A percentile compares a stretch with the other conserved stretches of the same genome.
Conservation (phyloP, 2,888 invertebrate genomes). For the Thymelicus acteon region DNA sequence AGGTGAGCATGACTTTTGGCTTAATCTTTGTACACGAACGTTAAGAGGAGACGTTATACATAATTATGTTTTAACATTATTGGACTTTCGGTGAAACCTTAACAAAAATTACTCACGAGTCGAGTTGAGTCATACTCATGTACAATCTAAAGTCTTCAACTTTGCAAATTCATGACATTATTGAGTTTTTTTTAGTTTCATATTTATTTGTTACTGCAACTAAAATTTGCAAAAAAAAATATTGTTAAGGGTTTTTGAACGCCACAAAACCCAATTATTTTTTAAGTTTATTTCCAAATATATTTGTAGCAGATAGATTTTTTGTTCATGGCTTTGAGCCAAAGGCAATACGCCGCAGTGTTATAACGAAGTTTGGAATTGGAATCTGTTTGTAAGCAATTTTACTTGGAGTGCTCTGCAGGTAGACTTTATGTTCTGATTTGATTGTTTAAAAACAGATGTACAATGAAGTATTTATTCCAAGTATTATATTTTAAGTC, state of each 20-base stretch:
- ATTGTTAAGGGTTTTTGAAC: neutral
- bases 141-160: neutral
- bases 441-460: conserved; percentile 11
- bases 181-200: neutral
- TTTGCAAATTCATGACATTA: neutral
- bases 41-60: neutral
- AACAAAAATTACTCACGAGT: neutral
- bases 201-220: no score
- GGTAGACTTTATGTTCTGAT: conserved; percentile 16
- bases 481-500: no score
- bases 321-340: conserved; percentile 31
- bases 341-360: conserved; percentile 24
- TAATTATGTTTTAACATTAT: neutral
- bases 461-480: neutral
- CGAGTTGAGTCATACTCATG: neutral
- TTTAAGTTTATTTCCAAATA: neutral
- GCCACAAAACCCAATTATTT: neutral
- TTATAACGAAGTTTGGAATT: conserved; percentile 34
- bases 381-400: conserved; percentile 28
- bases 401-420: conserved; percentile 25
- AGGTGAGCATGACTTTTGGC: conserved; percentile 81
- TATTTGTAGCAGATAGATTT: conserved; percentile 13
- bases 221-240: no score
- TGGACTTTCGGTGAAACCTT: neutral
- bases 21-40: no score